Evolutionary conservation across 2,113 vertebrate species (phyloP).

Genomic region (Oreochromis aureus): DNA sequence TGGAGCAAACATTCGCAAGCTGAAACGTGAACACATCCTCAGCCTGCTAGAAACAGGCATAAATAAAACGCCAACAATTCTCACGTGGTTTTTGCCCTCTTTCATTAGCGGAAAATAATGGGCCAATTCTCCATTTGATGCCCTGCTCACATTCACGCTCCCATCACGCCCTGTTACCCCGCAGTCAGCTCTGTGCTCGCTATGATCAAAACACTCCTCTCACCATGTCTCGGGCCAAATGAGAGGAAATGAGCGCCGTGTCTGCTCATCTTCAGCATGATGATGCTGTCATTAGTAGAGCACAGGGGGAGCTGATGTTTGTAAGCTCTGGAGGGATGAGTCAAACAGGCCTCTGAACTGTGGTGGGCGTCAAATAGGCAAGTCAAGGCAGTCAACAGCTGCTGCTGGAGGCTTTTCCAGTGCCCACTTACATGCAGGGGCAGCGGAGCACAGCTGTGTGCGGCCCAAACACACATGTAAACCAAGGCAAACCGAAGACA

Average conservation of each 20-base stretch:
- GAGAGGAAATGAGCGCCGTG: conserved; percentile 50
- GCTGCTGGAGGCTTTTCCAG: conserved; percentile 33
- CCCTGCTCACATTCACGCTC: not conserved
- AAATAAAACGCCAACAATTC: not conserved
- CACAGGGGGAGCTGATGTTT: conserved; percentile 26
- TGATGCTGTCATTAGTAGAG: conserved; percentile 53
- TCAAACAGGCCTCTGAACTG: conserved; percentile 60
- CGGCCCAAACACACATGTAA: not conserved
- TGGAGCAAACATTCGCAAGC: not conserved
- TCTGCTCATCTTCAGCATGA: conserved; percentile 29
- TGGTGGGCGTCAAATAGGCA: conserved; percentile 46
- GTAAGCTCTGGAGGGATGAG: conserved; percentile 39
- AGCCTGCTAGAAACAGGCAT: not conserved
- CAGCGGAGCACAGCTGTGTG: not conserved
- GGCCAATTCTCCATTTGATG: not conserved
- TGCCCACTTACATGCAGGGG: not conserved
- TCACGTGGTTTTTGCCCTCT: not conserved
- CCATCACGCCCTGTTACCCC: not conserved
- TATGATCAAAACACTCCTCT: conserved; percentile 34
- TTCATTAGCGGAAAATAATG: not conserved
- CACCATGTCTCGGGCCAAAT: conserved; percentile 16
- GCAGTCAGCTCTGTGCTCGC: not conserved
- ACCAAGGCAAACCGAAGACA: not conserved
- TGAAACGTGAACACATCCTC: not conserved
- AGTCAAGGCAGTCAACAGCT: conserved; percentile 12